Percentiles rank a stretch among this genome's conserved stretches.
phyloP scores from a whole-genome alignment of 2,797 vertebrate genomes.

The Rhincodon typus region DNA sequence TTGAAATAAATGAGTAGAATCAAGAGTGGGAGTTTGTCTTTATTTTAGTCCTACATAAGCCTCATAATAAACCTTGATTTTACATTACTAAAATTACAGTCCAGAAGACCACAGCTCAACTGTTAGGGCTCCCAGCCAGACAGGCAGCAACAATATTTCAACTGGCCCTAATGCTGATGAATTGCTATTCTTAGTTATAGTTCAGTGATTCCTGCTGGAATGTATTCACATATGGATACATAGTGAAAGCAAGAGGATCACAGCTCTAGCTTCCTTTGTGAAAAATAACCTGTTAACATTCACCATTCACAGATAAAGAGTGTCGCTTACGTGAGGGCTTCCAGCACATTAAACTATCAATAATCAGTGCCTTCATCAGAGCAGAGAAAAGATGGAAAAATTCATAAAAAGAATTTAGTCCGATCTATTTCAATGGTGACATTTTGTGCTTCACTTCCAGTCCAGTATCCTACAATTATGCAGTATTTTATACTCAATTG shows the following conservation, averaged over 20 bases:
- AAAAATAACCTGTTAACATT: neutral
- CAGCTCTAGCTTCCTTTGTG: neutral
- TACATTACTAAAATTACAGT: neutral
- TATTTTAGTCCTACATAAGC: neutral
- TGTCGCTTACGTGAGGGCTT: neutral
- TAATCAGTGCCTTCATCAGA: neutral
- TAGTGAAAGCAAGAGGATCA: neutral
- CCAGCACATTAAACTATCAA: neutral
- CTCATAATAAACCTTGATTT: neutral
- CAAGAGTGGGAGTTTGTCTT: neutral
- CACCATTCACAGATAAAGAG: neutral
- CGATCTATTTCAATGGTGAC: neutral
- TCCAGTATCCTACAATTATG: neutral
- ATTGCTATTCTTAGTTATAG: neutral
- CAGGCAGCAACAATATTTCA: neutral
- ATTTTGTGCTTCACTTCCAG: neutral
- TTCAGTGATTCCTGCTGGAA: neutral
- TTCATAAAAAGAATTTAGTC: neutral
- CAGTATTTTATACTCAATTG: neutral
- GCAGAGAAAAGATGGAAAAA: neutral
- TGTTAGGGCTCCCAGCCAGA: neutral
- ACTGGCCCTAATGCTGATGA: neutral
- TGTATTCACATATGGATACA: neutral
- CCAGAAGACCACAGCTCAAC: neutral
- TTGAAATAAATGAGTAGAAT: neutral